These are phyloP conservation scores for Hypomecis atomaria DNA, from an alignment of 2,888 invertebrate genomes.

Conservation along the genomic window DNA sequence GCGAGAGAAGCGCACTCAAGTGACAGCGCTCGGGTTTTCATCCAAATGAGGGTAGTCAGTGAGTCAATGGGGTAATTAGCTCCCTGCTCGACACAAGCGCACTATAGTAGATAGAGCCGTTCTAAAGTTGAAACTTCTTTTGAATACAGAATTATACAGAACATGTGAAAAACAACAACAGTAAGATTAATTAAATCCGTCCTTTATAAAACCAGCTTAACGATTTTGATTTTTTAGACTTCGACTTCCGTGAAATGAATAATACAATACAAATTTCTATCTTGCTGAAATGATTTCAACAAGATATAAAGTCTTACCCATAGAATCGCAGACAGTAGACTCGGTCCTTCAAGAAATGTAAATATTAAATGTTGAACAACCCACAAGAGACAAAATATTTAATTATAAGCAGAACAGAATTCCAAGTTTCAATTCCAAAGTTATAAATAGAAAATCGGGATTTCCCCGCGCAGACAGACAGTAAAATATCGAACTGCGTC, in stretches of 20 bases:
- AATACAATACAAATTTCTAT: too few relatives aligned
- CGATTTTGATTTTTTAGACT: too few relatives aligned
- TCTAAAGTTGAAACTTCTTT: neutral
- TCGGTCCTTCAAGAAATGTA: neutral
- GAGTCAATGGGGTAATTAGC: constrained; percentile 19
- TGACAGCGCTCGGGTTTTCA: constrained; percentile 12
- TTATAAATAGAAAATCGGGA: constrained; percentile 33
- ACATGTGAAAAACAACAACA: too few relatives aligned
- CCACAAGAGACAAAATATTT: constrained; percentile 7
- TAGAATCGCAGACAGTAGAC: too few relatives aligned
- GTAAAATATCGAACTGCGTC: constrained; percentile 38
- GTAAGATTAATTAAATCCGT: too few relatives aligned
- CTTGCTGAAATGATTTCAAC: too few relatives aligned
- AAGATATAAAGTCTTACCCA: too few relatives aligned
- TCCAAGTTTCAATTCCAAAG: constrained; percentile 8
- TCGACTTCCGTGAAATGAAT: too few relatives aligned
- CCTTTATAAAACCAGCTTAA: too few relatives aligned
- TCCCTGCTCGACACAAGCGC: neutral
- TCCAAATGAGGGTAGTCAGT: constrained; percentile 12
- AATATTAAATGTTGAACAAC: neutral
- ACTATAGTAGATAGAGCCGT: neutral
- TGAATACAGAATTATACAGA: too few relatives aligned
- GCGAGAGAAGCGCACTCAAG: too few relatives aligned
- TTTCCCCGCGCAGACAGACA: constrained; percentile 32
- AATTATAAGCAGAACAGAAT: neutral